Percentiles rank a stretch among this genome's conserved stretches.
Conservation (phyloP, 2,888 invertebrate species). For the Tridacna crocea region DNA sequence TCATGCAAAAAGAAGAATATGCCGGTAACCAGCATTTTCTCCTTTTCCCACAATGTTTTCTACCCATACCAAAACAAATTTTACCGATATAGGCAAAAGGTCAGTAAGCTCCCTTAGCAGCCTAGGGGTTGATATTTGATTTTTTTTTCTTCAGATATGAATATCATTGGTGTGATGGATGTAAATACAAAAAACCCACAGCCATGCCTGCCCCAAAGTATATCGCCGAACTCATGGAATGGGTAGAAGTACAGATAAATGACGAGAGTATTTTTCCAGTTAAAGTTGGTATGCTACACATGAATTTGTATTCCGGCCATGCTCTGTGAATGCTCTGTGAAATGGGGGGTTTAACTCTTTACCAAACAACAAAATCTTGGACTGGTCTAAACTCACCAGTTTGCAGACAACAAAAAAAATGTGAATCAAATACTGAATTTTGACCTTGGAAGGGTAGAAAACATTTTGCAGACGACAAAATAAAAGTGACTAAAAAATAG, state of each 20-base stretch:
- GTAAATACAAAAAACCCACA: constrained; percentile 88
- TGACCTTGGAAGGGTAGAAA: no score
- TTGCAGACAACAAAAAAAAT: no score
- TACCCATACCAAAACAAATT: background rate
- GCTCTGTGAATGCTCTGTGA: no score
- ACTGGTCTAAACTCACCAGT: no score
- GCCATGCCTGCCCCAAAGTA: constrained; percentile 93
- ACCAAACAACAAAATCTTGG: no score
- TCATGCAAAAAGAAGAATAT: no score
- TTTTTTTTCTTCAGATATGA: constrained; percentile 87
- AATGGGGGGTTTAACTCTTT: background rate
- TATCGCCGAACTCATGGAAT: constrained; percentile 93
- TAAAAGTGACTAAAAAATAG: no score
- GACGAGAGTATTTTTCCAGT: constrained; percentile 94
- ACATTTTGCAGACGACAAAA: no score
- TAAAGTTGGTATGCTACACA: constrained; percentile 87
- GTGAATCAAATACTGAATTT: no score
- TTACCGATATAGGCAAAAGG: no score
- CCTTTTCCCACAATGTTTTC: background rate
- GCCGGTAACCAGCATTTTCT: background rate
- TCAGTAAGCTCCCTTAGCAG: no score
- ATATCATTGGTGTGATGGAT: constrained; percentile 95
- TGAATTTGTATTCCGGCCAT: background rate
- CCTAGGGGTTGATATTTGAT: no score
- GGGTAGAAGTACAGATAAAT: constrained; percentile 96